These are phyloP conservation scores for Rhegmatorhina hoffmannsi DNA, from an alignment of 2,113 vertebrate genomes.

Conservation along the genomic window DNA sequence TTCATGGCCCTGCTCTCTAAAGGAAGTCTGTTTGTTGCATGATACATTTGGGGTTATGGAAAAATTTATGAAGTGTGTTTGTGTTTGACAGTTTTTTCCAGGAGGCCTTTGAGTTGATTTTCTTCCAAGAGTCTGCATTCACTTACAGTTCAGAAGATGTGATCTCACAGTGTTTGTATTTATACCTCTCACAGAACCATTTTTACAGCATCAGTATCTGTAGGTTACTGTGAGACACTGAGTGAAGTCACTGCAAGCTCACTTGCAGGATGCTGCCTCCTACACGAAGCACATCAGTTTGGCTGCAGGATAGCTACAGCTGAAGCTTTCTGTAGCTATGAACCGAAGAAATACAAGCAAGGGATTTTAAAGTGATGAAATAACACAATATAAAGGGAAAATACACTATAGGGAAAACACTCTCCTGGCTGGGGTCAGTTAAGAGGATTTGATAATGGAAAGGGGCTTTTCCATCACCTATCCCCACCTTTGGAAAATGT, in stretches of 20 bases:
- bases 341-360: slow-evolving; percentile 35
- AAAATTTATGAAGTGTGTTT: slow-evolving; percentile 68
- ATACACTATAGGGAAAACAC: not conserved
- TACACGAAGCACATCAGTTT: slow-evolving; percentile 17
- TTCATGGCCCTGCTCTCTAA: not conserved
- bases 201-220: slow-evolving; percentile 59
- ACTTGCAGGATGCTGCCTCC: slow-evolving; percentile 9
- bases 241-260: slow-evolving; percentile 30
- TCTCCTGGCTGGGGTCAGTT: not conserved
- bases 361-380: slow-evolving; percentile 13
- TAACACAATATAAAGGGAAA: slow-evolving; percentile 20
- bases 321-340: slow-evolving; percentile 3
- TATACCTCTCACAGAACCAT: slow-evolving; percentile 61
- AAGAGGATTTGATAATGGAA: not conserved
- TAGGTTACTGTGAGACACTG: slow-evolving; percentile 38
- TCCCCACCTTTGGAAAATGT: not conserved
- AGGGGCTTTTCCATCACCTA: not conserved
- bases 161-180: slow-evolving; percentile 79
- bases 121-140: slow-evolving; percentile 75
- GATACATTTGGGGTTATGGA: slow-evolving; percentile 60
- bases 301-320: slow-evolving; percentile 15
- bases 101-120: slow-evolving; percentile 65
- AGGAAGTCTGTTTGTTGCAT: slow-evolving; percentile 15
- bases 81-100: slow-evolving; percentile 68
- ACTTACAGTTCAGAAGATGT: slow-evolving; percentile 73